Evolutionary conservation across 1,140 invertebrate genomes (phyloP).

Genomic region (Anastatus disparis): DNA sequence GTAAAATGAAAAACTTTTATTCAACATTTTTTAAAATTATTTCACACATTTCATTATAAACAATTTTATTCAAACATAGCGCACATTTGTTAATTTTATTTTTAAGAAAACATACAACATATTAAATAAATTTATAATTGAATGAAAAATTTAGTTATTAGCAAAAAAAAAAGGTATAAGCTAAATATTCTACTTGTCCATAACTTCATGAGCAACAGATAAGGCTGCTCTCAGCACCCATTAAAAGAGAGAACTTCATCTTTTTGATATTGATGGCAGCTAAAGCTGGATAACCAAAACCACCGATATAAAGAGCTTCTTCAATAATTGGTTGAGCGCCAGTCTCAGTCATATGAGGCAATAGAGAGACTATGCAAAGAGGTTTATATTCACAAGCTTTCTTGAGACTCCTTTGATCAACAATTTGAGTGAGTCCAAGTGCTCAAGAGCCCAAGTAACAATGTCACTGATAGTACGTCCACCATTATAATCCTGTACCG

Average conservation of each 20-base stretch:
- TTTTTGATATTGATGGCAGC: slow-evolving; percentile 97
- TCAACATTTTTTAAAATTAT: too few species aligned
- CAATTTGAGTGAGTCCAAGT: slow-evolving; percentile 83
- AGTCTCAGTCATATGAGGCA: slow-evolving; percentile 97
- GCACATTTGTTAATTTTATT: too few species aligned
- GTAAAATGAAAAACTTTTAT: too few species aligned
- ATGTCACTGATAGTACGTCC: slow-evolving; percentile 93
- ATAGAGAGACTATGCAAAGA: slow-evolving; percentile 91
- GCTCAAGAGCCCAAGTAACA: slow-evolving; percentile 87
- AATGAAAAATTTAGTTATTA: too few species aligned
- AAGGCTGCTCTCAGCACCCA: slow-evolving; percentile 89
- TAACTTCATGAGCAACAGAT: slow-evolving; percentile 95
- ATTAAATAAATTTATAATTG: too few species aligned
- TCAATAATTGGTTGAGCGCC: slow-evolving; percentile 86
- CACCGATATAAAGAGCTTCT: slow-evolving; percentile 91
- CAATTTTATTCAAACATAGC: too few species aligned
- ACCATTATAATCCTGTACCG: slow-evolving; percentile 84
- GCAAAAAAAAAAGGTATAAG: too few species aligned
- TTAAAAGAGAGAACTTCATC: slow-evolving; percentile 93
- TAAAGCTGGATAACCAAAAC: slow-evolving; percentile 93
- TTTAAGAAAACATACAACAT: too few species aligned
- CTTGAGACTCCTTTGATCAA: slow-evolving; percentile 74
- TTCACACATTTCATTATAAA: too few species aligned
- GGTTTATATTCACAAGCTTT: slow-evolving; percentile 85
- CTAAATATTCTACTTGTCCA: slow-evolving; percentile 86